Percentiles rank a stretch among this genome's conserved stretches.
Evolutionary conservation across 2,797 vertebrate genomes (phyloP).

Genomic region (Nasua narica): DNA sequence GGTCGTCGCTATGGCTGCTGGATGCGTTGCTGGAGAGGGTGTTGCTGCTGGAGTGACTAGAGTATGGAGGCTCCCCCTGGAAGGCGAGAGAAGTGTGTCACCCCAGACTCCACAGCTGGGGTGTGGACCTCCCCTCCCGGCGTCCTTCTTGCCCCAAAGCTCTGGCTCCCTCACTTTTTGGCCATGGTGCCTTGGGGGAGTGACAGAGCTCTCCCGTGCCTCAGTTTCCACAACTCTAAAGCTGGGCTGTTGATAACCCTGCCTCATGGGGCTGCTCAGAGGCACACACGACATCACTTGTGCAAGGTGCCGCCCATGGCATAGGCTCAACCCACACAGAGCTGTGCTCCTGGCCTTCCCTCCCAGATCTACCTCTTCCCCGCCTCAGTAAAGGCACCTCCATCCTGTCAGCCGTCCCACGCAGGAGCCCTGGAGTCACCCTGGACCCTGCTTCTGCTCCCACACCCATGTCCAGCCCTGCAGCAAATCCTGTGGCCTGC

Average conservation of each 20-base stretch:
- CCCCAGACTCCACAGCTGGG: too few species aligned
- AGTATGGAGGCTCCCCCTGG: constrained; percentile 92
- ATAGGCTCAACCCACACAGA: not conserved
- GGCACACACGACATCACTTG: not conserved
- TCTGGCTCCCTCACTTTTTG: not conserved
- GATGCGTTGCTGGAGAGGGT: constrained; percentile 95
- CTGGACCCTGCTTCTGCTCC: not conserved
- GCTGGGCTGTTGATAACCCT: not conserved
- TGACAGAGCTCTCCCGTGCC: not conserved
- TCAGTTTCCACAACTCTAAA: not conserved
- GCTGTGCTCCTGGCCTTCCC: not conserved
- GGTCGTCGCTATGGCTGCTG: constrained; percentile 94
- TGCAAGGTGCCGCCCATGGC: fast-evolving
- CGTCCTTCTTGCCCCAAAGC: not conserved
- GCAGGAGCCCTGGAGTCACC: not conserved
- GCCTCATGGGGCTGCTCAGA: not conserved
- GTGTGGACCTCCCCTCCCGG: fast-evolving
- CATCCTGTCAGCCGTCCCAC: not conserved
- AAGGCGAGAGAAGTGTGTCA: not conserved
- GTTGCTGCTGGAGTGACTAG: constrained; percentile 96
- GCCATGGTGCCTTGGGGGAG: not conserved
- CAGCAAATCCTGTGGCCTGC: not conserved
- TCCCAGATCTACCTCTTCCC: not conserved
- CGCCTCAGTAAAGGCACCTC: fast-evolving
- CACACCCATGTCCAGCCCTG: not conserved